Conservation (phyloP, 2,797 vertebrate species). For the Lagodon rhomboides region DNA sequence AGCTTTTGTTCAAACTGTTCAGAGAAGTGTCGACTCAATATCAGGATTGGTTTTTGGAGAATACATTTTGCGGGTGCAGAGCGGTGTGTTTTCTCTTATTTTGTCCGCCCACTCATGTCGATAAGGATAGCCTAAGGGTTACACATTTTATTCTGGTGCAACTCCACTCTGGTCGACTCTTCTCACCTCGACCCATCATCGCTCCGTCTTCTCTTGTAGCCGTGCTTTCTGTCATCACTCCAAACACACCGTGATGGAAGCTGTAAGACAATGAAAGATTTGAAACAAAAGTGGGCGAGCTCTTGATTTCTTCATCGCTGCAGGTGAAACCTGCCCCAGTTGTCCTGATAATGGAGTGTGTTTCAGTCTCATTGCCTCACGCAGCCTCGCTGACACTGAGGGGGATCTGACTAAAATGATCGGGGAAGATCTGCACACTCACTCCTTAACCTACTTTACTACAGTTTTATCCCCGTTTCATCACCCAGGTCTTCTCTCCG, state of each 20-base stretch:
- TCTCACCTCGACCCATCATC: constrained; percentile 14
- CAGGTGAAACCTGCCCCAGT: constrained; percentile 65
- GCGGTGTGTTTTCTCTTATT: background rate
- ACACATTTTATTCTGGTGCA: background rate
- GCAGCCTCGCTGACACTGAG: constrained; percentile 44
- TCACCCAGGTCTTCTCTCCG: constrained; percentile 46
- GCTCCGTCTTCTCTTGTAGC: background rate
- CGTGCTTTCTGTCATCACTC: background rate
- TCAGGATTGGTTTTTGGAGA: background rate
- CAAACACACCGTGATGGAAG: background rate
- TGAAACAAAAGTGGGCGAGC: constrained; percentile 29
- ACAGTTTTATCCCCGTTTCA: constrained; percentile 60
- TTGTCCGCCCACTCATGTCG: background rate
- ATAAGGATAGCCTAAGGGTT: background rate
- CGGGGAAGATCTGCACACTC: constrained; percentile 44
- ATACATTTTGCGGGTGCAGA: background rate
- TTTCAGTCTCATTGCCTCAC: constrained; percentile 73
- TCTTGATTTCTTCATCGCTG: constrained; percentile 48
- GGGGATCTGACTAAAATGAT: constrained; percentile 60
- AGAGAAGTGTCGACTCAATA: background rate
- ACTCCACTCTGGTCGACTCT: background rate
- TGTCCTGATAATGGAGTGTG: constrained; percentile 38
- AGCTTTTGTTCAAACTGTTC: background rate
- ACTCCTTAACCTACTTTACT: constrained; percentile 61
- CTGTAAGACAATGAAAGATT: constrained; percentile 34